Evolutionary conservation across 2,113 vertebrate genomes (phyloP).

Genomic region (Percina caprodes): DNA sequence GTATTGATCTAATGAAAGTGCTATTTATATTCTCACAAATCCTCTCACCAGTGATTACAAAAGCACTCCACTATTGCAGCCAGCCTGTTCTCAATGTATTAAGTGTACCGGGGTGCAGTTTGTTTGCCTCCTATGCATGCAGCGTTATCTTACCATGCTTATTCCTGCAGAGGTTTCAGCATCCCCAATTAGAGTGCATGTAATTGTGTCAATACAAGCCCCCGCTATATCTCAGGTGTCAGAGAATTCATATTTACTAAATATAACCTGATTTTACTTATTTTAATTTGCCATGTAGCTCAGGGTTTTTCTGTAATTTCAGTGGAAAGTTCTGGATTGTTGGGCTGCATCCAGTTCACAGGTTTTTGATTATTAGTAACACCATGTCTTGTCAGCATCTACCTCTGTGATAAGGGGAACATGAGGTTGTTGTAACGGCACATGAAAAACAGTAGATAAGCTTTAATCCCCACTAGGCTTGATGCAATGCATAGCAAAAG

Average conservation of each 20-base stretch:
- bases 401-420: conserved; percentile 66
- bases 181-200: neutral
- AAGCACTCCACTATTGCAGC: conserved; percentile 45
- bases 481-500: conserved; percentile 69
- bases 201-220: neutral
- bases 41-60: conserved; percentile 73
- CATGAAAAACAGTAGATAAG: conserved; percentile 74
- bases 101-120: conserved; percentile 39
- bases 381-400: conserved; percentile 59
- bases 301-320: conserved; percentile 2
- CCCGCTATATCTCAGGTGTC: neutral
- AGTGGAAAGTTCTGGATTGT: conserved; percentile 26
- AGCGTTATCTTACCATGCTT: neutral
- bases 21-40: conserved; percentile 78
- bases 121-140: conserved; percentile 14
- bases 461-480: conserved; percentile 63
- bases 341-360: conserved; percentile 45
- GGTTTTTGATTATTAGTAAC: conserved; percentile 65
- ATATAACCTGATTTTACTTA: neutral
- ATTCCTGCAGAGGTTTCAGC: conserved; percentile 8
- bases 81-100: conserved; percentile 40
- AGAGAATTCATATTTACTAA: neutral
- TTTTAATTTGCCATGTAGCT: neutral
- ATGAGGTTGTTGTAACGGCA: conserved; percentile 67
- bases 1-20: conserved; percentile 77